A percentile compares a stretch with the other conserved stretches of the same genome.
These are phyloP conservation scores for Periphyllus acericola DNA, from an alignment of 2,888 invertebrate genomes.

Conservation along the genomic window DNA sequence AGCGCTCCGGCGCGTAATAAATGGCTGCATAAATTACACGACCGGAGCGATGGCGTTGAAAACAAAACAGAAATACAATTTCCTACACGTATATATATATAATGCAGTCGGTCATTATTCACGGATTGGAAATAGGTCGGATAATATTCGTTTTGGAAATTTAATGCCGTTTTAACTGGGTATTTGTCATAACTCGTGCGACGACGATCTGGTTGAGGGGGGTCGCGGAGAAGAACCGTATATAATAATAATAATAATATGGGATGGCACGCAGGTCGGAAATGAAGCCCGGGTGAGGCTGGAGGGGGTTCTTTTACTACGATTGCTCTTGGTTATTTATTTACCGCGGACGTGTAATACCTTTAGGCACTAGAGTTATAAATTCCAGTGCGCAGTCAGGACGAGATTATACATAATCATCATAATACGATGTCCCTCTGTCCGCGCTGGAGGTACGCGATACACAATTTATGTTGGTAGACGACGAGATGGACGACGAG, in stretches of 20 bases:
- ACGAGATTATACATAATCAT: too few species aligned
- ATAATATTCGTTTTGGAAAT: constrained; percentile 12
- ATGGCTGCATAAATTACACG: constrained; percentile 15
- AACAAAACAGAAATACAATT: constrained; percentile 55
- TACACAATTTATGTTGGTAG: too few species aligned
- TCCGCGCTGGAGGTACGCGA: too few species aligned
- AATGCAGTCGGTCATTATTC: constrained; percentile 12
- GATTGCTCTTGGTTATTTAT: background rate
- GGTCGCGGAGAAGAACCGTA: background rate
- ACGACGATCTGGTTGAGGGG: background rate
- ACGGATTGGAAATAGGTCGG: constrained; percentile 32
- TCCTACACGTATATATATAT: background rate
- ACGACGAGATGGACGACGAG: too few species aligned
- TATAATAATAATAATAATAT: too few species aligned
- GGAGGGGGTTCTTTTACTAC: background rate
- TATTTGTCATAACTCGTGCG: constrained; percentile 25
- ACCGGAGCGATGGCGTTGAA: constrained; percentile 32
- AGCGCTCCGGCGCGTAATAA: background rate
- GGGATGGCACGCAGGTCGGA: background rate
- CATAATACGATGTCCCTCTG: too few species aligned
- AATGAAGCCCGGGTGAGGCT: background rate
- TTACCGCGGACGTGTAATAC: background rate
- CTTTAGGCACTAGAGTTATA: too few species aligned
- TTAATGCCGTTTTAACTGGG: constrained; percentile 34
- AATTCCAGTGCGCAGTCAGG: too few species aligned